Evolutionary conservation across 2,797 vertebrate species (phyloP), one percentile per base, ranked within the genome.

Genomic region (Rhynchonycteris naso): DNA sequence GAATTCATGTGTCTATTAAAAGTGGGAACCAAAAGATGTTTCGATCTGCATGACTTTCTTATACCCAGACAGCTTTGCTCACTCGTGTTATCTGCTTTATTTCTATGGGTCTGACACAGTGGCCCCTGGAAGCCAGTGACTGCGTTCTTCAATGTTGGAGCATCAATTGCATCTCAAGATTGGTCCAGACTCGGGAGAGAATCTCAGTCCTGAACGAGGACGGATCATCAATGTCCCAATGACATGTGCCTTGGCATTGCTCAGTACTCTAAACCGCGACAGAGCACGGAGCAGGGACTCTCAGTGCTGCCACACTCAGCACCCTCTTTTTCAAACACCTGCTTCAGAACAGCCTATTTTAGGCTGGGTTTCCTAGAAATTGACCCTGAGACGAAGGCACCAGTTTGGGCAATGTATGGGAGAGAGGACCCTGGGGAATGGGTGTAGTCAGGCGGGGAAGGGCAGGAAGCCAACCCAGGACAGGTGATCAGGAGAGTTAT

Each of bases 231-330:
- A 2, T 1, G 19, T 5, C 16, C 35, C 33, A 18, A 1, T 1
- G 59, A 47, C 4, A 13, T 0, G 0, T 28, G 75, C 52, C 65
- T 47, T 14, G 43, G 69, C 74, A 2, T 9, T 11, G 24, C 56
- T 0, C 5, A 2, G 1, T 33, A 30, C 43, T 24, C 35, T 2
- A 63, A 5, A 30, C 14, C 54, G 22, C 4, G 19, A 22, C 15
- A 8, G 65, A 54, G 19, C 26, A 21, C 0, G 10, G 30, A 18
- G 43, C 0, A 1, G n/a, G 4, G 56, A 2, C 21, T 66, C 43
- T 59, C 61, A 52, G 15, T 0, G 2, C 12, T 4, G 0, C 4
- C 4, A 5, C 15, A 14, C 16, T 8, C 10, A 19, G 0, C 0
- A 4, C 38, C 43, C 65, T 13, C 66, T 9, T 58, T 59, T 47